Evolutionary conservation across 2,888 invertebrate species (phyloP).

Genomic region (Rhagonycha lutea): DNA sequence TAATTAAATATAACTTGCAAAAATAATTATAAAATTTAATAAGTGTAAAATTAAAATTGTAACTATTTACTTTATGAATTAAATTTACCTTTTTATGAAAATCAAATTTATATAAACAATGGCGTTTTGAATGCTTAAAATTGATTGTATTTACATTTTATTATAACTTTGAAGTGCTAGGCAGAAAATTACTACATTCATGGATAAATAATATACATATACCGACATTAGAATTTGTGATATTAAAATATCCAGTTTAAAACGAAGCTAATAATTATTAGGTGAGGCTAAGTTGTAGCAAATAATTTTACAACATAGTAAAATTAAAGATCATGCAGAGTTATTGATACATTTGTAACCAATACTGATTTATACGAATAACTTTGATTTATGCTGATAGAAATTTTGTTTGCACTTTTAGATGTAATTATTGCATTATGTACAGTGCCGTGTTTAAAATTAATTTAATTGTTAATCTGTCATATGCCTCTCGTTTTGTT

Average conservation of each 20-base stretch:
- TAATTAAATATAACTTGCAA: not conserved
- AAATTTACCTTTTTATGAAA: not conserved
- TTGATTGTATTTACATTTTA: not conserved
- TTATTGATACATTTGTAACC: not conserved
- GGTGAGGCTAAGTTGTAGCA: not conserved
- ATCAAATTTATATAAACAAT: not conserved
- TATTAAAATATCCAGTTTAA: not conserved
- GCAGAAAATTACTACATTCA: not conserved
- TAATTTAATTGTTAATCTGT: slow-evolving; percentile 19
- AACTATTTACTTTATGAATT: not conserved
- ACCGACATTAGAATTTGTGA: not conserved
- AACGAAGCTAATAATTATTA: not conserved
- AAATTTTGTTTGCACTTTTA: slow-evolving; percentile 16
- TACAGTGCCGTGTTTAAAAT: slow-evolving; percentile 16
- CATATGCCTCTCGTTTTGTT: slow-evolving; percentile 8
- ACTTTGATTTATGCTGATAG: slow-evolving; percentile 18
- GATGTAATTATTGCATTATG: slow-evolving; percentile 19
- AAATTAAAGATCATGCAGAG: not conserved
- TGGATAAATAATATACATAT: not conserved
- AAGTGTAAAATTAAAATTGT: not conserved
- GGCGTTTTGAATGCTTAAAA: not conserved
- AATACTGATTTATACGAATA: slow-evolving; percentile 16
- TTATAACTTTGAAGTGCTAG: not conserved
- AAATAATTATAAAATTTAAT: not conserved
- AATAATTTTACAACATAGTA: not conserved